Percentiles rank a stretch among this genome's conserved stretches.
phyloP scores from a whole-genome alignment of 2,888 invertebrate species.

The Leucoptera coffeella region DNA sequence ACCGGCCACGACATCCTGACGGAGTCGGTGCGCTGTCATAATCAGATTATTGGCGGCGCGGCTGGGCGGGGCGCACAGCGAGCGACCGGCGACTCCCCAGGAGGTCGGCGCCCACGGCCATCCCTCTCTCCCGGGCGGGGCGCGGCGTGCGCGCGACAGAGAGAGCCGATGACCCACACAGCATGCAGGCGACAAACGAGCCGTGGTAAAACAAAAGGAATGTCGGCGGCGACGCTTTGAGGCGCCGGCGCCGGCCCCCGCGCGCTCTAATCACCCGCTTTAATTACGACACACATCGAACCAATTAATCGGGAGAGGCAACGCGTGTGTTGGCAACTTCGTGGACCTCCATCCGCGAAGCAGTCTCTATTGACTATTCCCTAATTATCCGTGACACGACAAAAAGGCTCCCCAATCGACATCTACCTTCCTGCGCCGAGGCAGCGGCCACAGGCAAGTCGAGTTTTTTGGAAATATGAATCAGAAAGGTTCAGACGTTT shows the following conservation, averaged over 20 bases:
- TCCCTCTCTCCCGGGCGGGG: conserved; percentile 19
- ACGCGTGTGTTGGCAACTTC: too few species aligned
- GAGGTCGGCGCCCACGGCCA: conserved; percentile 44
- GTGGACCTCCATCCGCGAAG: too few species aligned
- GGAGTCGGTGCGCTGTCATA: conserved; percentile 41
- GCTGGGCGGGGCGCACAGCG: conserved; percentile 37
- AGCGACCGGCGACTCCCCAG: conserved; percentile 41
- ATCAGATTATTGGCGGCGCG: conserved; percentile 44
- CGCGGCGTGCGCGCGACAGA: conserved; percentile 11
- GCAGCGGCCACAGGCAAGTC: too few species aligned
- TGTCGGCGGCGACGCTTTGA: conserved; percentile 51
- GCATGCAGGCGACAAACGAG: conserved; percentile 48
- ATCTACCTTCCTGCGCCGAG: too few species aligned
- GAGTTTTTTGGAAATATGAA: too few species aligned
- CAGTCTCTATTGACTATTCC: too few species aligned
- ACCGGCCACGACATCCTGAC: too few species aligned
- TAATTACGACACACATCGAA: conserved; percentile 54
- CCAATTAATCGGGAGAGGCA: conserved; percentile 55
- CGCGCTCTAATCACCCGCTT: conserved; percentile 52
- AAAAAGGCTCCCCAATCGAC: too few species aligned
- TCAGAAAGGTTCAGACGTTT: too few species aligned
- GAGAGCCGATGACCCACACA: conserved; percentile 17
- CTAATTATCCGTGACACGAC: too few species aligned
- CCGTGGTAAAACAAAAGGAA: conserved; percentile 55
- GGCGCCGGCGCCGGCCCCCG: conserved; percentile 19